These are phyloP conservation scores for Lapara coniferarum DNA, from an alignment of 2,888 invertebrate species.

Conservation along the genomic window DNA sequence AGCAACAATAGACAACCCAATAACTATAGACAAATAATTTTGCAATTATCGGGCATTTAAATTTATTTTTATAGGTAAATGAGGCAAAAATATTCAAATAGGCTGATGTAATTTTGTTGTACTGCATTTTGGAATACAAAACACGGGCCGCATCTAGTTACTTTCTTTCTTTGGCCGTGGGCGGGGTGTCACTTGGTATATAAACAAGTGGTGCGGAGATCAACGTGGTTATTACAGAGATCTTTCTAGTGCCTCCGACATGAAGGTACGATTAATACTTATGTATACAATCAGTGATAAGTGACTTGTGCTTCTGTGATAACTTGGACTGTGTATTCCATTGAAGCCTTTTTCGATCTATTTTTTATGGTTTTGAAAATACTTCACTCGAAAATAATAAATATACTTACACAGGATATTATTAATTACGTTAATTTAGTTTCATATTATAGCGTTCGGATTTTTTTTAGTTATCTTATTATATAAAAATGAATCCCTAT, in stretches of 20 bases:
- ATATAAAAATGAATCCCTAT: too few relatives aligned
- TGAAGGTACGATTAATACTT: slow-evolving; percentile 67
- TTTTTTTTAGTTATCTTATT: too few relatives aligned
- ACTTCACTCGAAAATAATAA: not conserved
- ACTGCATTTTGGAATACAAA: slow-evolving; percentile 37
- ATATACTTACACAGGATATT: not conserved
- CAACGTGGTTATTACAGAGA: slow-evolving; percentile 61
- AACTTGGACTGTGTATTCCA: slow-evolving; percentile 3
- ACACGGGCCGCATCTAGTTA: slow-evolving; percentile 59
- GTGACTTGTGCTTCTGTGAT: slow-evolving; percentile 14
- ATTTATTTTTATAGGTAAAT: slow-evolving; percentile 12
- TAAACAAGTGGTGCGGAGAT: slow-evolving; percentile 62
- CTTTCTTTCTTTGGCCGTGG: slow-evolving; percentile 65
- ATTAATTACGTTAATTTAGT: not conserved
- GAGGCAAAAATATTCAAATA: slow-evolving; percentile 4
- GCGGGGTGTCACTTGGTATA: slow-evolving; percentile 71
- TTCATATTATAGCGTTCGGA: not conserved
- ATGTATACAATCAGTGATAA: slow-evolving; percentile 16
- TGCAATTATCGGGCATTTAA: not conserved
- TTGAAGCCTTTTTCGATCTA: not conserved
- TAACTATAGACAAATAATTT: not conserved
- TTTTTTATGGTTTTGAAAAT: not conserved
- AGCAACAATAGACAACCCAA: not conserved
- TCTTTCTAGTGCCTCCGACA: slow-evolving; percentile 61
- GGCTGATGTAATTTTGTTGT: slow-evolving; percentile 18